Percentiles rank a stretch among this genome's conserved stretches.
phyloP scores from a whole-genome alignment of 1,140 invertebrate species.

The Conus betulinus region DNA sequence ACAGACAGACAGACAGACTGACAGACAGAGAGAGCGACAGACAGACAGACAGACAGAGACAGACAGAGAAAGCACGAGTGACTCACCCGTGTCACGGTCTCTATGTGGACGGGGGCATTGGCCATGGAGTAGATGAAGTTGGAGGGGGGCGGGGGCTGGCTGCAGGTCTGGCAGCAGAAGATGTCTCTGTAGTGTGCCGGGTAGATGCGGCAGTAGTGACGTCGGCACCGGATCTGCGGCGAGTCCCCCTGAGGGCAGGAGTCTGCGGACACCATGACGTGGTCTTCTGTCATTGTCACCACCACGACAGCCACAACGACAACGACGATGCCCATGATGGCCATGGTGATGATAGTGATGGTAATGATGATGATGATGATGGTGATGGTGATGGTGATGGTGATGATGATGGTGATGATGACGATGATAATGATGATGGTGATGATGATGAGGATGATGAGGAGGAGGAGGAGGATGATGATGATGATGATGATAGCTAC shows the following conservation, averaged over 20 bases:
- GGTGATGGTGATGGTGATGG: too few relatives aligned
- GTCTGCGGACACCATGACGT: constrained; percentile 13
- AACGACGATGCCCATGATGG: too few relatives aligned
- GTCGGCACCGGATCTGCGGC: constrained; percentile 30
- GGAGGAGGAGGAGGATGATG: too few relatives aligned
- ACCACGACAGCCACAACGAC: too few relatives aligned
- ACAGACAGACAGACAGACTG: neutral
- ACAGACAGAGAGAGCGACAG: too few relatives aligned
- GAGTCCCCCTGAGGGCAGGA: constrained; percentile 44
- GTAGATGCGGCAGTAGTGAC: constrained; percentile 39
- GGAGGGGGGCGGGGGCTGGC: neutral
- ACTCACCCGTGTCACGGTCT: constrained; percentile 3
- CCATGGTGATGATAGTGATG: too few relatives aligned
- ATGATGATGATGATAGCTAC: too few relatives aligned
- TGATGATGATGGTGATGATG: too few relatives aligned
- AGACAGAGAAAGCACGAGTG: neutral
- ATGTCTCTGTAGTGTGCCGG: neutral
- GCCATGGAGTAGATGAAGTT: constrained; percentile 20
- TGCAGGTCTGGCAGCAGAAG: constrained; percentile 48
- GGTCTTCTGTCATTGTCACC: too few relatives aligned
- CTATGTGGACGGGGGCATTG: neutral
- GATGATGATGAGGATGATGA: too few relatives aligned
- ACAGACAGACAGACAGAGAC: neutral
- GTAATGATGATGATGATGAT: too few relatives aligned
- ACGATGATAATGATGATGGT: too few relatives aligned